These are phyloP conservation scores for Napeogenes inachia DNA, from an alignment of 2,888 invertebrate species.

Conservation along the genomic window DNA sequence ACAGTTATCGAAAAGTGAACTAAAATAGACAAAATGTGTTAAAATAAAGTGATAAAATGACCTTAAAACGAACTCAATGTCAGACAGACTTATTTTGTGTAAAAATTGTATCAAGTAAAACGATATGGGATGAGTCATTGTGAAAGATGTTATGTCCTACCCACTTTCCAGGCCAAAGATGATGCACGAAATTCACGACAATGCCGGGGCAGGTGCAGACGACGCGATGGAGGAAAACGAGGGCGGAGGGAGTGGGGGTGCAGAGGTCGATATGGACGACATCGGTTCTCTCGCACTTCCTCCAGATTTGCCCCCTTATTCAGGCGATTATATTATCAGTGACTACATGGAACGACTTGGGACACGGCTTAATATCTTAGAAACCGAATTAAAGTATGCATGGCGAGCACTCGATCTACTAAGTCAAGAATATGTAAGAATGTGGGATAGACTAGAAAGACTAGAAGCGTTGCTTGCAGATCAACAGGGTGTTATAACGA, in stretches of 20 bases:
- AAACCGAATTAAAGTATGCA: constrained; percentile 93
- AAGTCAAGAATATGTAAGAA: constrained; percentile 94
- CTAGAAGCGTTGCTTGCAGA: constrained; percentile 90
- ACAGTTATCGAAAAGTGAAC: constrained; percentile 44
- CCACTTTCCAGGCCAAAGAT: constrained; percentile 69
- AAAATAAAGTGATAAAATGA: constrained; percentile 59
- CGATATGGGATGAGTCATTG: constrained; percentile 77
- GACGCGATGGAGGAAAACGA: constrained; percentile 76
- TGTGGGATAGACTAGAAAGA: constrained; percentile 95
- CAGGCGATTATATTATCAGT: constrained; percentile 87
- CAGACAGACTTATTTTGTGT: constrained; percentile 54
- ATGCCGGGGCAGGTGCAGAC: constrained; percentile 68
- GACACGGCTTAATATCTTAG: constrained; percentile 89
- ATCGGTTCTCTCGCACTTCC: constrained; percentile 76
- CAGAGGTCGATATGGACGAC: constrained; percentile 74
- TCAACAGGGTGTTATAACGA: constrained; percentile 93
- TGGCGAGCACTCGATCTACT: constrained; percentile 94
- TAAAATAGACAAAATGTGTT: constrained; percentile 52
- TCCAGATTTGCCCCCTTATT: constrained; percentile 73
- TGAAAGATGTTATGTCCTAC: constrained; percentile 71
- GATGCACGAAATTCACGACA: constrained; percentile 77
- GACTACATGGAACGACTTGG: constrained; percentile 95
- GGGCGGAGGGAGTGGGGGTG: constrained; percentile 75
- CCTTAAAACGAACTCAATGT: constrained; percentile 46
- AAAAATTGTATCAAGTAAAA: constrained; percentile 65